Evolutionary conservation across 2,113 vertebrate genomes (phyloP).

Genomic region (Oncorhynchus masou): DNA sequence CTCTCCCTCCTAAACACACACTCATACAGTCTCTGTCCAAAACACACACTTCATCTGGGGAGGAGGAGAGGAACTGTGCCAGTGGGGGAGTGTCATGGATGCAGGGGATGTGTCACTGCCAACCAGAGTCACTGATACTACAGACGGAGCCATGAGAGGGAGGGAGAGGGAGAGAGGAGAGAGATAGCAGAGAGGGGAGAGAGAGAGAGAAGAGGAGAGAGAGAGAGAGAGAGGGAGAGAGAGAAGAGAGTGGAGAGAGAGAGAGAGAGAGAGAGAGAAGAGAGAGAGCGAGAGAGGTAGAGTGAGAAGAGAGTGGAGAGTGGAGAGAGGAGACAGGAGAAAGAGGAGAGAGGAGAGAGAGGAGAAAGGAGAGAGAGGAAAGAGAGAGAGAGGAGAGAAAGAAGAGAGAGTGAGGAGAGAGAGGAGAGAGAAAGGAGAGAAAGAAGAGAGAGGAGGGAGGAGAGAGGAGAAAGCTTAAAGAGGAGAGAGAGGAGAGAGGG

Average conservation of each 20-base stretch:
- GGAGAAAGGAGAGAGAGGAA: fast-evolving
- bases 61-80: slow-evolving; percentile 24
- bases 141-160: slow-evolving; percentile 13
- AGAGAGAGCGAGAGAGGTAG: no score
- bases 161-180: neutral
- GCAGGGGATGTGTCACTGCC: slow-evolving; percentile 49
- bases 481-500: no score
- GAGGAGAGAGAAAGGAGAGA: no score
- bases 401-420: no score
- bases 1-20: neutral
- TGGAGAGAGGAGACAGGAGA: fast-evolving
- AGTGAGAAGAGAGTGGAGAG: no score
- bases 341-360: no score
- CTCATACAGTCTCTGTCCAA: neutral
- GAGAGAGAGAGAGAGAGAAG: no score
- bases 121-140: slow-evolving; percentile 25
- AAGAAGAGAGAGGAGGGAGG: no score
- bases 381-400: no score
- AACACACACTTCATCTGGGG: slow-evolving; percentile 7
- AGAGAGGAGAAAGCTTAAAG: no score
- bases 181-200: neutral
- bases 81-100: slow-evolving; percentile 45
- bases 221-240: neutral
- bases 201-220: neutral
- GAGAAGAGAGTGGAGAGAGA: no score